phyloP scores from a whole-genome alignment of 2,113 vertebrate species.

The Desmodus rotundus region DNA sequence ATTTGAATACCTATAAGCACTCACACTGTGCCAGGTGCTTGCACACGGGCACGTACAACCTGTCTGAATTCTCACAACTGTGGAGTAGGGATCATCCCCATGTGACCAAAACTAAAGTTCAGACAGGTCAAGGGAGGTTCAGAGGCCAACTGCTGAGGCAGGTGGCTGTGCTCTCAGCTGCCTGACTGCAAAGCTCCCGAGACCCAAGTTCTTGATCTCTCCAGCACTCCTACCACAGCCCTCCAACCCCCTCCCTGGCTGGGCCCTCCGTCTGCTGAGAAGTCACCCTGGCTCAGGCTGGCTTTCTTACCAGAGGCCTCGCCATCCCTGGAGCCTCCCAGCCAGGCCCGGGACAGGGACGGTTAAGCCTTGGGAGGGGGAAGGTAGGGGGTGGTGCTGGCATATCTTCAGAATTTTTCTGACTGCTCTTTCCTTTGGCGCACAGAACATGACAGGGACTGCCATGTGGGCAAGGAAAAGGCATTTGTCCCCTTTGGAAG shows the following conservation, averaged over 20 bases:
- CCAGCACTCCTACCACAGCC: no score
- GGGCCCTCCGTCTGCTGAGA: neutral
- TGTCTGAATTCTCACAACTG: neutral
- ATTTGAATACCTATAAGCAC: neutral
- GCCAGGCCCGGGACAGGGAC: neutral
- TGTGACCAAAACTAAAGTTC: neutral
- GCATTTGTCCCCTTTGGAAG: neutral
- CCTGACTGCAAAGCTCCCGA: neutral
- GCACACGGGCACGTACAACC: neutral
- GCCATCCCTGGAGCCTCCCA: neutral
- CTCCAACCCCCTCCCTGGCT: neutral
- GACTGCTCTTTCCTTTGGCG: neutral
- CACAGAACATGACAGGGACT: neutral
- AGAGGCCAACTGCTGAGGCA: neutral
- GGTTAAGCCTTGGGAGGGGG: neutral
- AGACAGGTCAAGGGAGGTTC: neutral
- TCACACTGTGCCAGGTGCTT: neutral
- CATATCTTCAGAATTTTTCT: neutral
- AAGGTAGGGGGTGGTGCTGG: neutral
- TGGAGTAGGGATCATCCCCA: neutral
- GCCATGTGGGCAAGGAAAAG: neutral
- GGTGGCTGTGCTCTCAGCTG: neutral
- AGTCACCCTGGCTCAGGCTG: neutral
- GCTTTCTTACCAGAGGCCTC: neutral
- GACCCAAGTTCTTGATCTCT: neutral